phyloP scores from a whole-genome alignment of 1,140 invertebrate species.

The Papilio dardanus region DNA sequence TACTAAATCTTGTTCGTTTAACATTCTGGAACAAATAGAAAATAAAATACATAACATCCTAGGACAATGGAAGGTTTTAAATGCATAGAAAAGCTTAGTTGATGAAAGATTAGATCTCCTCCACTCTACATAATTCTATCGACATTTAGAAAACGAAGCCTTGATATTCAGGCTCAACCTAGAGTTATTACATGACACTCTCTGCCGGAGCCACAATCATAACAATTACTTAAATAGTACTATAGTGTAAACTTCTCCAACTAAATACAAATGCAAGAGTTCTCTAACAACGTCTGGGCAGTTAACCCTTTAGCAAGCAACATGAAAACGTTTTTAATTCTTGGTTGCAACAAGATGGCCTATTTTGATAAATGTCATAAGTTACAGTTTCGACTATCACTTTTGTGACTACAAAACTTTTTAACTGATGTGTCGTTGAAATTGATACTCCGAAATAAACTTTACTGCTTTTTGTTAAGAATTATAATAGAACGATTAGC shows the following conservation, averaged over 20 bases:
- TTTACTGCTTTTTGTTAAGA: neutral
- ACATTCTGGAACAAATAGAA: conserved; percentile 58
- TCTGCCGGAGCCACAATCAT: neutral
- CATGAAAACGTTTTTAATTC: neutral
- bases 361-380: conserved; percentile 16
- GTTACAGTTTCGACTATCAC: conserved; percentile 21
- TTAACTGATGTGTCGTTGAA: neutral
- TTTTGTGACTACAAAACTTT: neutral
- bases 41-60: too few relatives aligned
- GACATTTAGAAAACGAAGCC: neutral
- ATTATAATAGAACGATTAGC: conserved; percentile 3
- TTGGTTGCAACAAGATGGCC: neutral
- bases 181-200: neutral
- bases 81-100: too few relatives aligned
- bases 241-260: neutral
- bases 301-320: neutral
- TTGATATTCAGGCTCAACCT: neutral
- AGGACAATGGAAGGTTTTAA: too few relatives aligned
- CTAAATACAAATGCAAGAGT: neutral
- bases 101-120: too few relatives aligned
- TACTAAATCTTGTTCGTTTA: conserved; percentile 86
- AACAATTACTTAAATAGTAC: neutral
- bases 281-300: too few relatives aligned
- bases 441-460: neutral
- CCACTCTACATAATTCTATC: too few relatives aligned